phyloP scores from a whole-genome alignment of 2,113 vertebrate species.

The Notothenia coriiceps region DNA sequence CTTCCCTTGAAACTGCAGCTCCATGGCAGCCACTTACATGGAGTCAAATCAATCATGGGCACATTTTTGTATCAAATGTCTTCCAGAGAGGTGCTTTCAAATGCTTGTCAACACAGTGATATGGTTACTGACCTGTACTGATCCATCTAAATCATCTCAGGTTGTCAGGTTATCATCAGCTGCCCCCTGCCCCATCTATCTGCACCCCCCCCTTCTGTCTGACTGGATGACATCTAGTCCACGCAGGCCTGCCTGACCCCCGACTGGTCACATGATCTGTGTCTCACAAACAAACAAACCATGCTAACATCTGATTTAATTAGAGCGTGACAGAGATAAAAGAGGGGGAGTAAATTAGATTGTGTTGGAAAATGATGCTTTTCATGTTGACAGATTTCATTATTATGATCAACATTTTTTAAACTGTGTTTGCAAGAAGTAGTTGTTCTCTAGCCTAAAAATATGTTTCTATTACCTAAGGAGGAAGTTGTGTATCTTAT shows the following conservation, averaged over 20 bases:
- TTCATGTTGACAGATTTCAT: not conserved
- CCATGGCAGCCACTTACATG: not conserved
- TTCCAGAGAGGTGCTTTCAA: not conserved
- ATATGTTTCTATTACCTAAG: not conserved
- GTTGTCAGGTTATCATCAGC: not conserved
- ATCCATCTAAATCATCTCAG: not conserved
- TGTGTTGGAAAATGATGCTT: not conserved
- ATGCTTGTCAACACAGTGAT: not conserved
- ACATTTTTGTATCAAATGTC: constrained; percentile 10
- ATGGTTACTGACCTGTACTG: not conserved
- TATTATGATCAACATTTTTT: not conserved
- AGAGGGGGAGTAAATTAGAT: not conserved
- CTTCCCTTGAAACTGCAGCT: not conserved
- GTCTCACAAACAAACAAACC: constrained; percentile 32
- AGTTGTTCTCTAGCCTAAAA: not conserved
- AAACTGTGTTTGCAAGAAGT: not conserved
- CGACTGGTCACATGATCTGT: constrained; percentile 37
- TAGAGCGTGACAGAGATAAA: constrained; percentile 31
- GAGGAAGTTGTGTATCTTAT: constrained; percentile 15
- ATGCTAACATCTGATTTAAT: constrained; percentile 46
- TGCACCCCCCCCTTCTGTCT: constrained; percentile 14
- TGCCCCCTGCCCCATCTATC: not conserved
- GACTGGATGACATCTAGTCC: constrained; percentile 9
- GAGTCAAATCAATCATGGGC: not conserved
- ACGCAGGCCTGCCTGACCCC: constrained; percentile 20